Base-by-base conservation (phyloP, 1,140 invertebrate species). In the Drosophila mayri region DNA sequence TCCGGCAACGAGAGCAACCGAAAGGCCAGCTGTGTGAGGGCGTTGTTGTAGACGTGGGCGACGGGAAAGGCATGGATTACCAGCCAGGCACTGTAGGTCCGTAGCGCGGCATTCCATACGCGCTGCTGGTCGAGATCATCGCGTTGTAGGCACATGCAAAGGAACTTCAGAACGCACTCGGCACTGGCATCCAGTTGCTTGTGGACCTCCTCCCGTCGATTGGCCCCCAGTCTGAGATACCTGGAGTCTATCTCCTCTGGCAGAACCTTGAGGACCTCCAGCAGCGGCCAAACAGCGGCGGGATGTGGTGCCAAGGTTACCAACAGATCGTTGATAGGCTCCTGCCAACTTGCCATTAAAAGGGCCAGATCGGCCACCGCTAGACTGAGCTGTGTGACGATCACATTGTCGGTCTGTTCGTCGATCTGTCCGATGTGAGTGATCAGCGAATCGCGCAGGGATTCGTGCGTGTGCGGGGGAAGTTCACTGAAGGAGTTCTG, bases 221-320 rank as follows among this genome's bases (percentile, higher is more conserved):
- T 99, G 68, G 97, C 97, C 28, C 98, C 98, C 61, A 99, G 93
- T 86, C 97, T 95, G 30, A 99, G 93, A 76, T 95, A 96, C 82
- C 96, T 93, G 12, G 96, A 97, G 87, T 96, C 96, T 38, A 99
- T 95, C 95, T 99, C 99, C 95, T 99, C 98, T n/a, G 98, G 98
- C 80, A 99, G 94, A 10, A 99, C 96, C 43, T 96, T 98, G 43
- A 99, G 94, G 66, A 99, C 95, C 95, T 99, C 98, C 79, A 99
- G 92, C 30, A 99, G 93, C 32, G 97, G 96, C 95, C 95, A 97
- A 60, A 96, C 92, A 92, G 95, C 96, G 67, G 93, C 94, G 18
- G 93, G 93, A 43, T 94, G 94, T 72, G 94, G 93, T 25, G 95
- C 95, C 85, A 96, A 95, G 78, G 93, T 94, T 81, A 96, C 95